Evolutionary conservation across 2,113 vertebrate genomes (phyloP).

Genomic region (Cyanoderma ruficeps): DNA sequence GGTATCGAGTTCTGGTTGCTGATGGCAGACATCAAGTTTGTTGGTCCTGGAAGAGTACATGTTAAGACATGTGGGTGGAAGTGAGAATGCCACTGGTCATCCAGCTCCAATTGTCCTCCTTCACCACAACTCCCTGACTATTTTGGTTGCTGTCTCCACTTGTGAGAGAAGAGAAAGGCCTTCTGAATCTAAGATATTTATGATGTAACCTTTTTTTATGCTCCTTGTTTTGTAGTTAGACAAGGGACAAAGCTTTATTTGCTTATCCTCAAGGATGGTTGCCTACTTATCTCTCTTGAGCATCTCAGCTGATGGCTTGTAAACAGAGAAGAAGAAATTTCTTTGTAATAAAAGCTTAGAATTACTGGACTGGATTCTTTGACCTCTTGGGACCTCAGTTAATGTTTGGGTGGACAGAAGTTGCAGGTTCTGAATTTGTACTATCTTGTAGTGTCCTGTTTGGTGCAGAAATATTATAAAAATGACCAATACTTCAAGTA

Average conservation of each 20-base stretch:
- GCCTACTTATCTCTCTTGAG: neutral
- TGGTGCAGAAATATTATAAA: neutral
- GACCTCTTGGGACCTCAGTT: neutral
- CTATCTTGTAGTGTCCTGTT: neutral
- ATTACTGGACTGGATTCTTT: neutral
- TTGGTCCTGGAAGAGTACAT: neutral
- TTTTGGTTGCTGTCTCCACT: neutral
- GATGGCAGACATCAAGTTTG: neutral
- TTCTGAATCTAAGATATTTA: neutral
- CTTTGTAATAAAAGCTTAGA: neutral
- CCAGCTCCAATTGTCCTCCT: neutral
- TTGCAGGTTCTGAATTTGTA: neutral
- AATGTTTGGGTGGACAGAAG: neutral
- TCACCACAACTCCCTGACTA: fast-evolving
- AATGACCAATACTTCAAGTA: neutral
- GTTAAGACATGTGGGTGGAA: neutral
- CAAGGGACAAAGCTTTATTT: neutral
- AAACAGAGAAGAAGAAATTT: neutral
- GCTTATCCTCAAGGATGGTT: neutral
- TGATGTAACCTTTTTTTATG: neutral
- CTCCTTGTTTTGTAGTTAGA: neutral
- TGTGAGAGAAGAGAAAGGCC: neutral
- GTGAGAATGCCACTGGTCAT: neutral
- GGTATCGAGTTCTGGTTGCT: neutral
- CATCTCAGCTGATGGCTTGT: neutral